phyloP scores from a whole-genome alignment of 2,888 invertebrate species.

The Erebia aethiops region DNA sequence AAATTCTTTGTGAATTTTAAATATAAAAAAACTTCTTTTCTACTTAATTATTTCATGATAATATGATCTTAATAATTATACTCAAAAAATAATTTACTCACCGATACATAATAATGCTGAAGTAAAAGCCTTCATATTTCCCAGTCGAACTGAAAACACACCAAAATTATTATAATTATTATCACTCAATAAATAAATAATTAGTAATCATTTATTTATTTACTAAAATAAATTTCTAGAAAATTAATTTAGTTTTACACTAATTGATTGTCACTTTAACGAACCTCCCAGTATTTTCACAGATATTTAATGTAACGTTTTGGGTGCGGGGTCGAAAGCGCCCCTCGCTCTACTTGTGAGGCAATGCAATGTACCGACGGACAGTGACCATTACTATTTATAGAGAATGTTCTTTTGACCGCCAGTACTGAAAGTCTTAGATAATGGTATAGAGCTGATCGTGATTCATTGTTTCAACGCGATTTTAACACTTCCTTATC shows the following conservation, averaged over 20 bases:
- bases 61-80: neutral
- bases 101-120: constrained; percentile 67
- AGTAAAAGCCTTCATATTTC: constrained; percentile 66
- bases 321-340: constrained; percentile 55
- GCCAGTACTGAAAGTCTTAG: constrained; percentile 41
- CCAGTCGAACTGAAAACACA: constrained; percentile 76
- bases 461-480: constrained; percentile 28
- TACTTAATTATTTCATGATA: neutral
- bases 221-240: constrained; percentile 26
- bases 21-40: neutral
- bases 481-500: neutral
- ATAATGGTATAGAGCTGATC: constrained; percentile 59
- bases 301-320: constrained; percentile 42
- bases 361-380: constrained; percentile 74
- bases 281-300: constrained; percentile 78
- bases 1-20: neutral
- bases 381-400: constrained; percentile 66
- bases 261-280: constrained; percentile 31
- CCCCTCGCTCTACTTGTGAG: constrained; percentile 67
- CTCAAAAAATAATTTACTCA: constrained; percentile 48
- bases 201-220: constrained; percentile 39
- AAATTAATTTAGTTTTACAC: constrained; percentile 28
- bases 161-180: constrained; percentile 37
- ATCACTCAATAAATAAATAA: constrained; percentile 44
- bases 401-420: constrained; percentile 58